Conservation (phyloP, 2,888 invertebrate species). For the Colostygia pectinataria region DNA sequence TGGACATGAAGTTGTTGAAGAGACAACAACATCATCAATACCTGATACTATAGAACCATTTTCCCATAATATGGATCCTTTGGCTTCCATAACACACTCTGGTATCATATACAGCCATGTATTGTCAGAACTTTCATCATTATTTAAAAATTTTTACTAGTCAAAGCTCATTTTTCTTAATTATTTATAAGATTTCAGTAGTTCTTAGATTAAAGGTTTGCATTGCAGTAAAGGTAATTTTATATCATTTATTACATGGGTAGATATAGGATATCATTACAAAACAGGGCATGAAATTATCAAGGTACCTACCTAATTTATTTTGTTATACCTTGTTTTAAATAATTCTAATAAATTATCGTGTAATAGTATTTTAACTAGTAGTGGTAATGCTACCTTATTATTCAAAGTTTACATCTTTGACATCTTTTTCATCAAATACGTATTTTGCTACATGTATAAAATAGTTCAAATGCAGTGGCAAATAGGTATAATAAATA, state of each 20-base stretch:
- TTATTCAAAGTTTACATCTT: no score
- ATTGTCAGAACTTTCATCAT: slow-evolving; percentile 58
- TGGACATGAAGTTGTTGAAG: slow-evolving; percentile 69
- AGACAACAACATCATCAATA: slow-evolving; percentile 53
- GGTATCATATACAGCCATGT: slow-evolving; percentile 50
- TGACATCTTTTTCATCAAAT: no score
- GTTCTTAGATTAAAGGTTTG: slow-evolving; percentile 5
- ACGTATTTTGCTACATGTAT: no score
- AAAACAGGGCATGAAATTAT: not conserved
- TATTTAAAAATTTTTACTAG: slow-evolving; percentile 67
- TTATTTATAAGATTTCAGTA: slow-evolving; percentile 10
- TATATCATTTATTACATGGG: slow-evolving; percentile 1
- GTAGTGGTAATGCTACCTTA: no score
- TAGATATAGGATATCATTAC: not conserved
- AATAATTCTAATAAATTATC: no score
- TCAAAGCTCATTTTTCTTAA: slow-evolving; percentile 1
- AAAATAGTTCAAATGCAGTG: no score
- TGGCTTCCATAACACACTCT: slow-evolving; percentile 39
- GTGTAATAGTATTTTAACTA: no score
- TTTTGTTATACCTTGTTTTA: no score
- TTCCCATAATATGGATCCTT: slow-evolving; percentile 49
- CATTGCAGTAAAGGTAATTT: not conserved
- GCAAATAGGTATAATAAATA: no score
- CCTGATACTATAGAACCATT: slow-evolving; percentile 42
- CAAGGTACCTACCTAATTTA: no score